Evolutionary conservation across 2,888 invertebrate species (phyloP), one percentile per base, ranked within the genome.

Genomic region (Nomada goodeniana): DNA sequence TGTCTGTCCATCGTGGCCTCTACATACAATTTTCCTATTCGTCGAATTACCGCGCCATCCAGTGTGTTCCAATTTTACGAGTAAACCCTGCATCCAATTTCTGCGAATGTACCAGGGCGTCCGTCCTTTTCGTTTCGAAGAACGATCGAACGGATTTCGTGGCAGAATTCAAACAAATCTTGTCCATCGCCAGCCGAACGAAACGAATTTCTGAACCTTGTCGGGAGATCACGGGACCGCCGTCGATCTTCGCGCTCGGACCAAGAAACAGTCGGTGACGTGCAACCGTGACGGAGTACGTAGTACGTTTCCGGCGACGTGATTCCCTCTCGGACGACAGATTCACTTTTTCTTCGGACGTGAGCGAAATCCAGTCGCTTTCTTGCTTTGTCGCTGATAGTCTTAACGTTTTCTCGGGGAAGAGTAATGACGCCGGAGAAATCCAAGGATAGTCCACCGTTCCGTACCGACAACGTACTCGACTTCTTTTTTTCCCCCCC

Each of bases 41-140:
- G 15, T 80, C 44, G 60, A 55, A 77, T 74, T 50, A 75, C 61
- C 70, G 52, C 42, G 47, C 59, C 55, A 26, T 60, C 36, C 86
- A 69, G 84, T 77, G 77, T 74, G 78, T 80, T 67, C 77, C 53
- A 76, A 80, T 85, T 78, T 80, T 76, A 64, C 72, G 73, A 60
- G 67, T 72, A 79, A 82, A 87, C 87, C 87, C 77, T 82, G 87
- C 85, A 84, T 86, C 87, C 86, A 87, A 87, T 87, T 87, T 87
- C 78, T 9, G 42, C 82, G 65, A 59, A 73, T 74, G 79, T 68
- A 18, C 61, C 36, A 18, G 61, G 2, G 4, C 5, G 29, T 11
- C 26, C 63, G 44, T 64, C 76, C 71, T 70, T 64, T 78, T 75
- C 61, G 59, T 52, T 36, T 64, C 15, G 26, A 50, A 70, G 72